Evolutionary conservation across 2,888 invertebrate genomes (phyloP).

Genomic region (Aproaerema taeniolella): DNA sequence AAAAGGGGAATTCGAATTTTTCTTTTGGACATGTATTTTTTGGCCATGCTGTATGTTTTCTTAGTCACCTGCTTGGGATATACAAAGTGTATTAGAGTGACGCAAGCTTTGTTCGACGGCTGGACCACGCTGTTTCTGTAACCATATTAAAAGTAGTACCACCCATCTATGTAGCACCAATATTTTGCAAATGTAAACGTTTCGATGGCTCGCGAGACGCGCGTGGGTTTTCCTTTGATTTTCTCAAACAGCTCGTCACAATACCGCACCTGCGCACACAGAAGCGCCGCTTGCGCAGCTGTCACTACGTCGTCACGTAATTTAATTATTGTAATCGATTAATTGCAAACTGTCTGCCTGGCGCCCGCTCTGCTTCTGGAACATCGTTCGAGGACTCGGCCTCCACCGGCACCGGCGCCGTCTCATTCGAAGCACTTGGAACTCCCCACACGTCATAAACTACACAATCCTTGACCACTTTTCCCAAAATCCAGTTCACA

Average conservation of each 20-base stretch:
- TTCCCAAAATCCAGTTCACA: constrained; percentile 26
- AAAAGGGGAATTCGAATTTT: no score
- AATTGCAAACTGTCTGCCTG: constrained; percentile 56
- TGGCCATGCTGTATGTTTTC: no score
- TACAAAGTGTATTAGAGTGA: no score
- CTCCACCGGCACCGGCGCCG: constrained; percentile 12
- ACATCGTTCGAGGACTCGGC: constrained; percentile 31
- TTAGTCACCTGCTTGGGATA: no score
- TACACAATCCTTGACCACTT: constrained; percentile 36
- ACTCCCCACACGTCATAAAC: constrained; percentile 11
- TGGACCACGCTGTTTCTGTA: no score
- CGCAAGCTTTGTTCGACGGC: no score
- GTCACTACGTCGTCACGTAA: constrained; percentile 60
- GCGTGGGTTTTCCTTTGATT: constrained; percentile 65
- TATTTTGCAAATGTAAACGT: constrained; percentile 52
- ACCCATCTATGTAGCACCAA: constrained; percentile 49
- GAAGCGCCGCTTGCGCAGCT: constrained; percentile 58
- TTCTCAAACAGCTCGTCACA: constrained; percentile 50
- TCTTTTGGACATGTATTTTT: no score
- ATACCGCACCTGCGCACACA: constrained; percentile 56
- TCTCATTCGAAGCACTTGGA: neutral
- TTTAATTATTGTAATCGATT: constrained; percentile 66
- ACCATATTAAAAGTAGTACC: no score
- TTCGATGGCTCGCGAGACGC: constrained; percentile 39
- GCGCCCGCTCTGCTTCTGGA: constrained; percentile 44